These are phyloP conservation scores for Volucella inanis DNA, from an alignment of 2,888 invertebrate species.

Conservation along the genomic window DNA sequence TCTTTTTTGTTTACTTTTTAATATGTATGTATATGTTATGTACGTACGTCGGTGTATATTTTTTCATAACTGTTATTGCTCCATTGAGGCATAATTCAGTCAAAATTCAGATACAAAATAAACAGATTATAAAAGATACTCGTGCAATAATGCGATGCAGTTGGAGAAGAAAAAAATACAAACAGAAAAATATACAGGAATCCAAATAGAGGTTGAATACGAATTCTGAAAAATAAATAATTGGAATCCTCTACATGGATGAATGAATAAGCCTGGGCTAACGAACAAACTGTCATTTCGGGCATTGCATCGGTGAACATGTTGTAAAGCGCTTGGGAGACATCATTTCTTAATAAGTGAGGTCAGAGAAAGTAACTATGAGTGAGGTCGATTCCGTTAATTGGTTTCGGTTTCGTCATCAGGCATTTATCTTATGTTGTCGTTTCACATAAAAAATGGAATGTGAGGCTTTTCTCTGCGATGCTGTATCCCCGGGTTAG, in stretches of 20 bases:
- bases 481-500: too few species aligned
- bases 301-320: slow-evolving; percentile 15
- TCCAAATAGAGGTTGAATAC: neutral
- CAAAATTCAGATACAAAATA: slow-evolving; percentile 49
- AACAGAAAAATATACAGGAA: neutral
- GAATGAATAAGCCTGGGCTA: slow-evolving; percentile 22
- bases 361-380: too few species aligned
- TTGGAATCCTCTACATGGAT: neutral
- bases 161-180: neutral
- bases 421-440: too few species aligned
- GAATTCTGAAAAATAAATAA: neutral
- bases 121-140: slow-evolving; percentile 29
- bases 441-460: too few species aligned
- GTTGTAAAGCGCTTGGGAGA: too few species aligned
- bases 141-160: slow-evolving; percentile 58
- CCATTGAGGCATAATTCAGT: slow-evolving; percentile 54
- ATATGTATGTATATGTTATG: neutral
- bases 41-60: neutral
- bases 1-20: neutral
- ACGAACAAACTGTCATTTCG: slow-evolving; percentile 35
- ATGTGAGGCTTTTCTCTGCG: too few species aligned
- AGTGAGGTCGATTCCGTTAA: too few species aligned
- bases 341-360: too few species aligned
- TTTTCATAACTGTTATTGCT: slow-evolving; percentile 62
- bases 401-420: too few species aligned